Base-by-base conservation (phyloP, 2,888 invertebrate species). In the Phortica magna region DNA sequence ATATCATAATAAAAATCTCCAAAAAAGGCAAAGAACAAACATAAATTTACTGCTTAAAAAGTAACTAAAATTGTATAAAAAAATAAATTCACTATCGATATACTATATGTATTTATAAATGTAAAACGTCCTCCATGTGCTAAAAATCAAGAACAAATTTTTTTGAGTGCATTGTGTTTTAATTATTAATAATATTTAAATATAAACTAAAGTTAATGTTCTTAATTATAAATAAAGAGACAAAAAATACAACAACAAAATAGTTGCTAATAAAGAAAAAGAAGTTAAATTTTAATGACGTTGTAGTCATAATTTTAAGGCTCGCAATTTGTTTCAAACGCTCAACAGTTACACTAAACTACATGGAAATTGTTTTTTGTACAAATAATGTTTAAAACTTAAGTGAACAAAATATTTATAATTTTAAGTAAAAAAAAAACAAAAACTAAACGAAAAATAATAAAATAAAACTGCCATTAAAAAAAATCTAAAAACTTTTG, bases 91-190 rank as follows among this genome's bases (percentile, higher is more conserved):
- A 61, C 14, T 61, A 61, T 61, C 3, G 10, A 22, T 61, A 22
- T 6, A 61, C 31, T 31, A 31, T 31, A 57, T 39, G 42, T 67
- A 67, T n/a, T 61, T 57, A 72, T 17, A 71, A 75, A 70, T n/a
- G 48, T 65, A 39, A 77, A 77, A 80, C 85, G 88, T 89, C 90
- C 90, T 90, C 90, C 89, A 90, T 90, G 90, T 90, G 90, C 90
- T 90, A 90, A 90, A 72, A 55, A 55, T 70, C 42, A 76, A 67
- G 43, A 7, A 42, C 10, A 43, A 80, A 67, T 78, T 73, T 78
- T 78, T 73, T 79, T 80, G 61, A 68, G 74, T 70, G 41, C 57
- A 70, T 57, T 65, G 19, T n/a, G 31, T 31, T 22, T 22, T 22
- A 68, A 41, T 43, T 64, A 64, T 31, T 64, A 64, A 64, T 14